Conservation (phyloP, 2,888 invertebrate genomes). For the Dryadula phaetusa region DNA sequence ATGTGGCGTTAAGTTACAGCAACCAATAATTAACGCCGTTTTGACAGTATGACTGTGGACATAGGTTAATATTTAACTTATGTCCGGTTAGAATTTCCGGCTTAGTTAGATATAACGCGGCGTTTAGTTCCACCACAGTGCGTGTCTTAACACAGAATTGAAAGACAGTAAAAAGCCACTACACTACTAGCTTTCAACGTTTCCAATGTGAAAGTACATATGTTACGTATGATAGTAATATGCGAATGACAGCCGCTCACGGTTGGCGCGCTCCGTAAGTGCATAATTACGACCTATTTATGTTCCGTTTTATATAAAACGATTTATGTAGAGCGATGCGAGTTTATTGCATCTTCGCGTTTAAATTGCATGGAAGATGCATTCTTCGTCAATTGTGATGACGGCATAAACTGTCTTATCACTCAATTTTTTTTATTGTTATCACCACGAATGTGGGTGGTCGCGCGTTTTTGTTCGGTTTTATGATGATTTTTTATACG, state of each 20-base stretch:
- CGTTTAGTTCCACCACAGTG: too few species aligned
- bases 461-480: too few species aligned
- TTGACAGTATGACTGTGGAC: too few species aligned
- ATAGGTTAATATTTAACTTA: too few species aligned
- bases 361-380: conserved; percentile 29
- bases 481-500: too few species aligned
- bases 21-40: too few species aligned
- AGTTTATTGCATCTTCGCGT: conserved; percentile 19
- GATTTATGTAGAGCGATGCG: conserved; percentile 27
- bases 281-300: conserved; percentile 29
- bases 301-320: conserved; percentile 29
- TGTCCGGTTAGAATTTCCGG: too few species aligned
- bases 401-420: conserved; percentile 2
- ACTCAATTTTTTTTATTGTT: too few species aligned
- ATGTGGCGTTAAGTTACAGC: too few species aligned
- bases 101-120: too few species aligned
- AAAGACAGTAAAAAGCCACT: background rate
- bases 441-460: too few species aligned
- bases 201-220: background rate
- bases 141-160: background rate
- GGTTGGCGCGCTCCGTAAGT: conserved; percentile 10
- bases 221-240: conserved; percentile 1
- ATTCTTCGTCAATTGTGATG: conserved; percentile 7
- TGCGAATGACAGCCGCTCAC: conserved; percentile 6
- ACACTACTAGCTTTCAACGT: background rate